Conservation (phyloP, 2,797 vertebrate species). For the Brotogeris chrysoptera region DNA sequence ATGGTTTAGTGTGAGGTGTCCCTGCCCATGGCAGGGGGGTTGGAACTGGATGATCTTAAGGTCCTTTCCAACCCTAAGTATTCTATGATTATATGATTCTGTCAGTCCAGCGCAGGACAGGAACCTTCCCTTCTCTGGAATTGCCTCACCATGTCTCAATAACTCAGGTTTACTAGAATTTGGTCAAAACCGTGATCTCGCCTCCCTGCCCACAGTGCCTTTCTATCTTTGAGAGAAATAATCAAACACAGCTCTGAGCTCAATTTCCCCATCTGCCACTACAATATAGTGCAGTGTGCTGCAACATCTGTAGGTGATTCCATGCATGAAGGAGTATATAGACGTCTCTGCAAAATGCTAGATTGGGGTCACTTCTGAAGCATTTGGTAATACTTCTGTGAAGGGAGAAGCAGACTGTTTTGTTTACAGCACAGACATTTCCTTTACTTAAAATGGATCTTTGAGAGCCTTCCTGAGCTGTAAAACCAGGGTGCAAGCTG, state of each 20-base stretch:
- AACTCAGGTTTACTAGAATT: not conserved
- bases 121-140: not conserved
- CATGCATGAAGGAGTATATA: not conserved
- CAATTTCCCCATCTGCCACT: not conserved
- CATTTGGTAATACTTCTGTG: not conserved
- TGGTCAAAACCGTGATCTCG: not conserved
- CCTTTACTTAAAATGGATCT: not conserved
- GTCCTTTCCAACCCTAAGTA: no score
- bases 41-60: no score
- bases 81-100: no score
- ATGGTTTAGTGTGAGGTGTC: no score
- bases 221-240: not conserved
- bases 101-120: not conserved
- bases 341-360: not conserved
- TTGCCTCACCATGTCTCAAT: not conserved
- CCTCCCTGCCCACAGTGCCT: not conserved
- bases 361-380: not conserved
- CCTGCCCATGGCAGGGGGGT: no score
- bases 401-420: not conserved
- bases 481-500: not conserved
- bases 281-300: not conserved
- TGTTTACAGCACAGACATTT: not conserved
- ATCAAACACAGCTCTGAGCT: not conserved
- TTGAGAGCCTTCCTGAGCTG: not conserved
- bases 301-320: not conserved